Evolutionary conservation across 2,113 vertebrate genomes (phyloP), one percentile per base, ranked within the genome.

Genomic region (Chloropsis cyanopogon): DNA sequence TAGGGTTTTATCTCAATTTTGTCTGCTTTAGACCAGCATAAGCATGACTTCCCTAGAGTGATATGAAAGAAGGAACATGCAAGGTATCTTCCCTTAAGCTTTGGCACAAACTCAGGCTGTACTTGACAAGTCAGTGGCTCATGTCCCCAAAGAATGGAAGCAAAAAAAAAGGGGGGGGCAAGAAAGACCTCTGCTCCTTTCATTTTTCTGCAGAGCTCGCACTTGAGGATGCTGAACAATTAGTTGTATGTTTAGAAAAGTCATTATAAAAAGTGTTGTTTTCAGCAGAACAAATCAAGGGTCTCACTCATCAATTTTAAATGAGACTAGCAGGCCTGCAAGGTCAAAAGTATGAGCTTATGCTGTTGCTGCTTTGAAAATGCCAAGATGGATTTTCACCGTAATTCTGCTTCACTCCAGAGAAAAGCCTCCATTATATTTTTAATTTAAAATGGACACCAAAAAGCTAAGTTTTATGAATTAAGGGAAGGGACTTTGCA

Each of bases 251-350:
- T 57, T 82, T 93, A 91, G 81, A 92, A 90, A 86, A 20, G 1
- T 69, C 60, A 41, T 89, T 94, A 90, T 53, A 79, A 86, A 82
- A 95, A 90, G 39, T 46, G 61, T 91, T 82, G 70, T 75, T 94
- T 94, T 90, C 89, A 90, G 81, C 92, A 93, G 66, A 92, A 96
- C 54, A 92, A 86, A 91, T 75, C 44, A 82, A 63, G 78, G 92
- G 52, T 86, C 87, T 95, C 59, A 7, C 84, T 96, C 87, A 91
- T 96, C 86, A 90, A 49, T 94, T 93, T 92, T 95, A 92, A 91
- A 85, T 94, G 78, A 90, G 86, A 70, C 28, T 59, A 77, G 41
- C 80, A 90, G 56, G 39, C 76, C 56, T 80, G 33, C 88, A 86
- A 89, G 94, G 91, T 93, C 90, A 92, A 77, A 94, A 70, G 49